Evolutionary conservation across 2,113 vertebrate species (phyloP).

Genomic region (Plotosus lineatus): DNA sequence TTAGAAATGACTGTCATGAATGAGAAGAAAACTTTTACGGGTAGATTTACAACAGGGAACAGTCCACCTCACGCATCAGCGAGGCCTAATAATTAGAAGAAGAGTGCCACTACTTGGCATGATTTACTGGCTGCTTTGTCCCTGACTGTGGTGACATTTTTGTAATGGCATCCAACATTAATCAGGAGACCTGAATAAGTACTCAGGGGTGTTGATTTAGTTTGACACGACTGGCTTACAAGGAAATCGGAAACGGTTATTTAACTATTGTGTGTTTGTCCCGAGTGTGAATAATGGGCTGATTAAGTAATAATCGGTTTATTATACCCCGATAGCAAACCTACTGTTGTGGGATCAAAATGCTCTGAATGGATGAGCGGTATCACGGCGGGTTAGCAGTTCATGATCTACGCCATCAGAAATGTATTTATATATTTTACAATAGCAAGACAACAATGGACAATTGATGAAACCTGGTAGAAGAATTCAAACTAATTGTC

Average conservation of each 20-base stretch:
- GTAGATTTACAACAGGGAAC: constrained; percentile 22
- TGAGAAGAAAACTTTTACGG: constrained; percentile 28
- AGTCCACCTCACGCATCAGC: constrained; percentile 33
- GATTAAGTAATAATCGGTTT: constrained; percentile 13
- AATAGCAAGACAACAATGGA: constrained; percentile 7
- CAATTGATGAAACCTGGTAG: background rate
- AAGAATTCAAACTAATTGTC: constrained; percentile 2
- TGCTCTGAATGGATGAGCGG: background rate
- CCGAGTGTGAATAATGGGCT: constrained; percentile 1
- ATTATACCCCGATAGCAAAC: constrained; percentile 15
- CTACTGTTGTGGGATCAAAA: background rate
- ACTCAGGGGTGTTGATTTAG: constrained; percentile 23
- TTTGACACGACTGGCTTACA: constrained; percentile 1
- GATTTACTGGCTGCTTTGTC: constrained; percentile 43
- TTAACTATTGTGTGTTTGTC: constrained; percentile 23
- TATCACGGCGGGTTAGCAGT: background rate
- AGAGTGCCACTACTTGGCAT: constrained; percentile 34
- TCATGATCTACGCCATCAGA: background rate
- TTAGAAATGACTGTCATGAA: constrained; percentile 50
- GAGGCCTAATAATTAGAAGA: constrained; percentile 44
- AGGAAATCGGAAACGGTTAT: constrained; percentile 12
- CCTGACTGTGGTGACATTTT: constrained; percentile 35
- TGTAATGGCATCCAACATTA: constrained; percentile 18
- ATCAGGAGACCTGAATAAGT: constrained; percentile 39
- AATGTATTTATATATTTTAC: background rate